Evolutionary conservation across 2,113 vertebrate species (phyloP).

Genomic region (Trogon surrucura): DNA sequence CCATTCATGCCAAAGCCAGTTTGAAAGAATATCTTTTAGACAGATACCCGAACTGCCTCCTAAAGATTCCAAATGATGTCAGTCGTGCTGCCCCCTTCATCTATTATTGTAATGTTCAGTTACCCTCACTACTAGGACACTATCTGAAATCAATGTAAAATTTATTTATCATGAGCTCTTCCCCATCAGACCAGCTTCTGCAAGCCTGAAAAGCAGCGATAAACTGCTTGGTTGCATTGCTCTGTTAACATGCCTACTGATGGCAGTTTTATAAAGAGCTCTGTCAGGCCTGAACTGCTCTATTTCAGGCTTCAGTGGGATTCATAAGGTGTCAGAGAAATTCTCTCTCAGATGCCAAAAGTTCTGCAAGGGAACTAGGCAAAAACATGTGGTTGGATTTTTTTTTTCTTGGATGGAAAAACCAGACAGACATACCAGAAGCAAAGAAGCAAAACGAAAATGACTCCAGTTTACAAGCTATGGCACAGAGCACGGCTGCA

Average conservation of each 20-base stretch:
- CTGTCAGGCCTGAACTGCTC: neutral
- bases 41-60: slow-evolving; percentile 26
- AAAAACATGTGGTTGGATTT: neutral
- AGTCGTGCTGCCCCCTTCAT: neutral
- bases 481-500: neutral
- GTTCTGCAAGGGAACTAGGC: neutral
- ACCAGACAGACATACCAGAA: neutral
- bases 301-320: neutral
- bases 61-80: neutral
- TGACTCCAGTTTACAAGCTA: neutral
- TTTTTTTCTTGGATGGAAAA: neutral
- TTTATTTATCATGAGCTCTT: neutral
- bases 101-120: neutral
- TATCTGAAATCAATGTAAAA: neutral
- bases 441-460: neutral
- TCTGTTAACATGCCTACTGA: neutral
- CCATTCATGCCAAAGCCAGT: slow-evolving; percentile 25
- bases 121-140: neutral
- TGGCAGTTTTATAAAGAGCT: neutral
- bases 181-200: neutral
- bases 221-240: neutral
- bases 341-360: neutral
- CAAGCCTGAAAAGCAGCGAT: neutral
- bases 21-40: slow-evolving; percentile 35
- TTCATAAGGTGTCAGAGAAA: neutral